Conservation (phyloP, 2,888 invertebrate species). For the Spodoptera picta region DNA sequence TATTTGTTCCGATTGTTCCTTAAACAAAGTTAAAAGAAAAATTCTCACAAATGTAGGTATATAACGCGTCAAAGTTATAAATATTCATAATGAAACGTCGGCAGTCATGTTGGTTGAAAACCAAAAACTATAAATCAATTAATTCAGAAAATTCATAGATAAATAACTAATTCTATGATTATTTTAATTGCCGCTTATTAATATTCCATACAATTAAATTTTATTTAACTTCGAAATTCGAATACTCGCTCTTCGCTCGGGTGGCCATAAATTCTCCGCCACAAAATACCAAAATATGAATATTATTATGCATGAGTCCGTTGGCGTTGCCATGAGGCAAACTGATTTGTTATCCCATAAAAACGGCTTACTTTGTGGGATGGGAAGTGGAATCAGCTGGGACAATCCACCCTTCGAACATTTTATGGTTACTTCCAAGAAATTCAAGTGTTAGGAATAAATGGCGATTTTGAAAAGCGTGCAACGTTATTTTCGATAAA, state of each 20-base stretch:
- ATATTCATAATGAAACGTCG: constrained; percentile 3
- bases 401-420: constrained; percentile 63
- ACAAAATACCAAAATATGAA: constrained; percentile 51
- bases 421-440: constrained; percentile 68
- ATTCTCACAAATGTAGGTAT: no score
- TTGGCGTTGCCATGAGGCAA: constrained; percentile 55
- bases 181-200: constrained; percentile 60
- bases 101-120: constrained; percentile 10
- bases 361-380: constrained; percentile 62
- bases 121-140: constrained; percentile 18
- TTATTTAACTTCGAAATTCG: constrained; percentile 26
- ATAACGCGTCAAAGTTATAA: background rate
- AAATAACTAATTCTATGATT: constrained; percentile 39
- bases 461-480: constrained; percentile 55
- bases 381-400: constrained; percentile 57
- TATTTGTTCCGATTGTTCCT: no score
- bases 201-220: constrained; percentile 53
- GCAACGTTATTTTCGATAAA: constrained; percentile 47
- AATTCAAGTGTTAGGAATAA: constrained; percentile 45
- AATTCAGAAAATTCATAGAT: constrained; percentile 40
- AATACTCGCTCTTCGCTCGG: constrained; percentile 32
- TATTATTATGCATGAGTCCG: constrained; percentile 61
- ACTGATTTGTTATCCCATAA: constrained; percentile 73
- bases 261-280: constrained; percentile 57
- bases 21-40: no score